phyloP scores from a whole-genome alignment of 92 coral and sea anemone genomes.

The Phenganax subtilis region DNA sequence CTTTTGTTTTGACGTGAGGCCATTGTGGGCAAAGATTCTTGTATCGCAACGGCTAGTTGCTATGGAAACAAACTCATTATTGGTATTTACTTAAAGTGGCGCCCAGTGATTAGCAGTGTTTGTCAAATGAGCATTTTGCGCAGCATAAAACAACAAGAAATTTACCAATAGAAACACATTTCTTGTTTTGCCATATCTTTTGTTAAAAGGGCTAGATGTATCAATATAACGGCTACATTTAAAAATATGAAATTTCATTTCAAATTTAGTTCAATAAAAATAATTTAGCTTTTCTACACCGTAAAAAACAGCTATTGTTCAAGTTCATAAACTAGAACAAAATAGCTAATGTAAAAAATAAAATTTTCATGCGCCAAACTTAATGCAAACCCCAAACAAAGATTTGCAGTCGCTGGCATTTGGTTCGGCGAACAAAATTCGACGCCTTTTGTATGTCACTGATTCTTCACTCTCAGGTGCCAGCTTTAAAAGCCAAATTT shows the following conservation, averaged over 20 bases:
- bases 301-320: not conserved
- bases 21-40: slow-evolving; percentile 34
- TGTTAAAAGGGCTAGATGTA: not conserved
- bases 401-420: too few species aligned
- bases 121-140: too few species aligned
- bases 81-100: slow-evolving; percentile 13
- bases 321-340: too few species aligned
- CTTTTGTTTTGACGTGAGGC: slow-evolving; percentile 9
- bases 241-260: not conserved
- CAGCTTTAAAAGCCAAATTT: too few species aligned
- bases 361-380: too few species aligned
- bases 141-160: not conserved
- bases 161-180: not conserved
- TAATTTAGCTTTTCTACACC: not conserved
- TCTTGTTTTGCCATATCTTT: not conserved
- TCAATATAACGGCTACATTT: not conserved
- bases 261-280: slow-evolving; percentile 1
- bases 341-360: too few species aligned
- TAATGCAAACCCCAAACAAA: too few species aligned
- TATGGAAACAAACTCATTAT: slow-evolving; percentile 20
- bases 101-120: not conserved
- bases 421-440: too few species aligned
- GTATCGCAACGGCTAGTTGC: slow-evolving; percentile 14
- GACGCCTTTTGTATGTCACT: too few species aligned
- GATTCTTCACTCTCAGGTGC: too few species aligned